Conservation (phyloP, 2,113 vertebrate genomes). For the Haplochromis burtoni region DNA sequence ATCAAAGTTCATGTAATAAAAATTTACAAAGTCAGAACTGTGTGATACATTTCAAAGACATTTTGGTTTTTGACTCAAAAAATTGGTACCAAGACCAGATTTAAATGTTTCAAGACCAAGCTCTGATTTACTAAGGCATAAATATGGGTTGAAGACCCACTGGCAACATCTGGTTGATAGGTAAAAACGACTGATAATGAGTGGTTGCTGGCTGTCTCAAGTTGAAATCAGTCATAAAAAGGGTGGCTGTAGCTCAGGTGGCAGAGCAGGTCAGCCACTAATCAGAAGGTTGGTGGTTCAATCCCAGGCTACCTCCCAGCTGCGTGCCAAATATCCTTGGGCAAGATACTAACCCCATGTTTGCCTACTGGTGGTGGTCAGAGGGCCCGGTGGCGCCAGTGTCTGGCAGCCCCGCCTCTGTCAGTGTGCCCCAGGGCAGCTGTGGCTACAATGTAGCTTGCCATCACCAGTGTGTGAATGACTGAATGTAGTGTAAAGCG, state of each 20-base stretch:
- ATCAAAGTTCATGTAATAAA: background rate
- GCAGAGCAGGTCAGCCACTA: background rate
- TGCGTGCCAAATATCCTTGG: background rate
- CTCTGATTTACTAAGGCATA: background rate
- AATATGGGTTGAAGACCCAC: background rate
- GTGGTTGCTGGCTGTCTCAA: background rate
- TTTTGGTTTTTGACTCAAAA: background rate
- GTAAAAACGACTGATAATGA: background rate
- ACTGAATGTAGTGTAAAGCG: background rate
- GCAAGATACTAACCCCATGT: background rate
- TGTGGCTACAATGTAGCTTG: background rate
- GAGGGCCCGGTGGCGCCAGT: background rate
- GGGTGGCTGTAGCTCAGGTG: background rate
- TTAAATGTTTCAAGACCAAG: background rate
- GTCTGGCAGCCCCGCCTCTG: background rate
- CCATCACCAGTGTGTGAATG: fast-evolving
- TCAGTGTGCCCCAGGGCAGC: fast-evolving
- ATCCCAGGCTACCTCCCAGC: background rate
- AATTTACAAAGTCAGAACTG: background rate
- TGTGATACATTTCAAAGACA: background rate
- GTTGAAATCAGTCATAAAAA: background rate
- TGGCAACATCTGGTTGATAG: background rate
- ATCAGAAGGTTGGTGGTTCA: background rate
- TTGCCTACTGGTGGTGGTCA: background rate
- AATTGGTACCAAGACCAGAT: background rate